A percentile compares a stretch with the other conserved stretches of the same genome.
Conservation (phyloP, 1,140 invertebrate genomes). For the Drosophila melanica region DNA sequence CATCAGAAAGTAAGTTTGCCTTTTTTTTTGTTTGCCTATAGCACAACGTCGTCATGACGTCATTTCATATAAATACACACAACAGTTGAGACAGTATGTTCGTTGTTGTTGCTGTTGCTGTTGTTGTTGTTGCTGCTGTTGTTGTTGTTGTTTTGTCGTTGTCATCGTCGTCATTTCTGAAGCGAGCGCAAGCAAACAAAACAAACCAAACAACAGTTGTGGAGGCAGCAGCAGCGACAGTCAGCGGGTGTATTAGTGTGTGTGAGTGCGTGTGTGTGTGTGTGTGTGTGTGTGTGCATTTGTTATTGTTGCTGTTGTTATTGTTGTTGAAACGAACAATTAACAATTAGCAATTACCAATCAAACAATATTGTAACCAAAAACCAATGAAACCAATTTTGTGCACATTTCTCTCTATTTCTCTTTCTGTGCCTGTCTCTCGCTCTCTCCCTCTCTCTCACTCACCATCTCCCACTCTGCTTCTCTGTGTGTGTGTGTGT, state of each 20-base stretch:
- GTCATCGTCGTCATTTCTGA: conserved; percentile 49
- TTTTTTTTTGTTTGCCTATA: conserved; percentile 45
- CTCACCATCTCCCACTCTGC: not conserved
- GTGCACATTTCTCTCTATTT: conserved; percentile 17
- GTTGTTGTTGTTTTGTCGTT: conserved; percentile 46
- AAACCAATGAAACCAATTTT: conserved; percentile 37
- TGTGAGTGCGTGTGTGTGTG: conserved; percentile 15
- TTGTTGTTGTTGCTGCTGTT: conserved; percentile 41
- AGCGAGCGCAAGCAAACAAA: conserved; percentile 46
- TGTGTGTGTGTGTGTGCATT: conserved; percentile 7
- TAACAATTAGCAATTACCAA: conserved; percentile 33
- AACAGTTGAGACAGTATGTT: conserved; percentile 45
- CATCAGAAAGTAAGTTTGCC: conserved; percentile 79
- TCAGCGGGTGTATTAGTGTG: conserved; percentile 20
- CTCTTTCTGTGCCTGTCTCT: not conserved
- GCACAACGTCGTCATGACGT: conserved; percentile 76
- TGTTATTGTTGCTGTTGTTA: conserved; percentile 26
- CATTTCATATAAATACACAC: conserved; percentile 80
- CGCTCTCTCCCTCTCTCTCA: not conserved
- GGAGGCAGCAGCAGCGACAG: conserved; percentile 32
- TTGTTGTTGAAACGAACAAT: conserved; percentile 26
- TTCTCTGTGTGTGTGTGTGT: not conserved
- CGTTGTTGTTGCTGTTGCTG: conserved; percentile 35
- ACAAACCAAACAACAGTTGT: conserved; percentile 57
- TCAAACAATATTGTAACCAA: conserved; percentile 46